Percentiles rank a stretch among this genome's conserved stretches.
These are phyloP conservation scores for Pangasius krempfi DNA, from an alignment of 2,797 vertebrate species.

Conservation along the genomic window DNA sequence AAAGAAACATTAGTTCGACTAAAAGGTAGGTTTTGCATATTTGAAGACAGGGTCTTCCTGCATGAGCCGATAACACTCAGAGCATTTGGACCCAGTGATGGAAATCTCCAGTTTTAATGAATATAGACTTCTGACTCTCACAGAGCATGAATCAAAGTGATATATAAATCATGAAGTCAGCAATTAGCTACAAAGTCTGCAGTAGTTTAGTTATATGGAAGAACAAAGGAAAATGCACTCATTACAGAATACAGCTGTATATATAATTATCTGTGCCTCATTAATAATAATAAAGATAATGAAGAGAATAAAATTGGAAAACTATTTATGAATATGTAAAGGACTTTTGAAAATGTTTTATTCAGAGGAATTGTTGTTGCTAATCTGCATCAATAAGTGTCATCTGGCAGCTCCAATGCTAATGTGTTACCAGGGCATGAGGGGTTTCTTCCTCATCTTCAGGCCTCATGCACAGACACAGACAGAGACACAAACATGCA, in stretches of 20 bases:
- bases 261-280: conserved; percentile 50
- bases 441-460: conserved; percentile 38
- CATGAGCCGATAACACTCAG: conserved; percentile 50
- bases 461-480: conserved; percentile 40
- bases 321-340: conserved; percentile 59
- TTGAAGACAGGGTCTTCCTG: conserved; percentile 32
- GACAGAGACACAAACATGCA: conserved; percentile 28
- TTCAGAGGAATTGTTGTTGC: conserved; percentile 54
- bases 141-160: conserved; percentile 34
- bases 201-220: conserved; percentile 27
- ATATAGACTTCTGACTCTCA: conserved; percentile 35
- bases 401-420: conserved; percentile 59
- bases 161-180: conserved; percentile 51
- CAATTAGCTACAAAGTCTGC: conserved; percentile 44
- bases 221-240: conserved; percentile 29
- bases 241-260: conserved; percentile 49
- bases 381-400: conserved; percentile 60
- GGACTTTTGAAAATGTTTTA: conserved; percentile 55
- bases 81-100: conserved; percentile 52
- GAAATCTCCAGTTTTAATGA: conserved; percentile 43
- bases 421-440: conserved; percentile 56
- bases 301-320: conserved; percentile 49
- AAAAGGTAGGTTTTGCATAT: conserved; percentile 6
- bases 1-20: conserved; percentile 43
- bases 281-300: conserved; percentile 58